phyloP scores from a whole-genome alignment of 2,113 vertebrate species.

The Hippolais icterina region DNA sequence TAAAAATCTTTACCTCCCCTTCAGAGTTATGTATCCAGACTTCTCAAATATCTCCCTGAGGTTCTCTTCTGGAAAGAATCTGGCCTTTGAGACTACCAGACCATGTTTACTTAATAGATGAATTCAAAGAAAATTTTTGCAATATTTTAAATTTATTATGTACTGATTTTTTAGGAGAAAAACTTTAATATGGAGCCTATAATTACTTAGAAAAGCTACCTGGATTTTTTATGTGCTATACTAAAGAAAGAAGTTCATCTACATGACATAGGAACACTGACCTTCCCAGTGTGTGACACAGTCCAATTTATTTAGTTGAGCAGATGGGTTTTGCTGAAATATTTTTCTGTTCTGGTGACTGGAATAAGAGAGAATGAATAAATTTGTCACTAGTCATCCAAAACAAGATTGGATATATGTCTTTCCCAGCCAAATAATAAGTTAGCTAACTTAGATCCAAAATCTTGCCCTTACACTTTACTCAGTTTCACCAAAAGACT shows the following conservation, averaged over 20 bases:
- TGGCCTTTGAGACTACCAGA: not conserved
- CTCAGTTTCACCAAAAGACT: not conserved
- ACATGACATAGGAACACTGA: rapidly evolving
- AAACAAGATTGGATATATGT: not conserved
- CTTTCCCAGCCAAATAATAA: not conserved
- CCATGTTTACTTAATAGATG: not conserved
- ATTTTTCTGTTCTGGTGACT: not conserved
- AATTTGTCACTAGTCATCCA: not conserved
- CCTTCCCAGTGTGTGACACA: not conserved
- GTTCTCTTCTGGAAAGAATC: not conserved
- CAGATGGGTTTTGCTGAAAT: not conserved
- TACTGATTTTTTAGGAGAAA: rapidly evolving
- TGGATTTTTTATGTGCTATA: not conserved
- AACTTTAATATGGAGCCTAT: not conserved
- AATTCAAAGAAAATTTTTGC: not conserved
- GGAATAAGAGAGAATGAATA: not conserved
- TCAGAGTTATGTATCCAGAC: not conserved
- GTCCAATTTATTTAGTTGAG: not conserved
- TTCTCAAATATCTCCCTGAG: not conserved
- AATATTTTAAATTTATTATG: not conserved
- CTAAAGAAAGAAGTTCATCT: not conserved
- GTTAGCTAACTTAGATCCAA: not conserved
- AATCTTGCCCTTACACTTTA: not conserved
- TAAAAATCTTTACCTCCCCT: not conserved
- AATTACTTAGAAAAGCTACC: not conserved